phyloP scores from a whole-genome alignment of 37 sponge, comb jelly and placozoan species.

The Spongia lamella region DNA sequence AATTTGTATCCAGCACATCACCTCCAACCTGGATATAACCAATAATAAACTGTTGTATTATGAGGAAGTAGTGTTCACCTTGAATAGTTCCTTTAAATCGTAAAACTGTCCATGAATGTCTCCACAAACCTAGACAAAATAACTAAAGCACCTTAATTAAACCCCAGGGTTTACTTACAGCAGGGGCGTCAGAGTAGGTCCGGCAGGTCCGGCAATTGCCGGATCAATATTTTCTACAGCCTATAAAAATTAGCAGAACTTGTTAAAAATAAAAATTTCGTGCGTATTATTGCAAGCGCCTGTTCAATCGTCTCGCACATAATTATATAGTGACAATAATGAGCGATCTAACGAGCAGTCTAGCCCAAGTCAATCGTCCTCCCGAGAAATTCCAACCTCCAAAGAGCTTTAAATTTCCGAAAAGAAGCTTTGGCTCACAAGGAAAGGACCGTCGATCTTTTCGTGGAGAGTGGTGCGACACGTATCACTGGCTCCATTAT shows the following conservation, averaged over 20 bases:
- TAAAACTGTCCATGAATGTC: slow-evolving; percentile 97
- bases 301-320: no score
- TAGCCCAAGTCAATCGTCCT: not conserved
- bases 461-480: not conserved
- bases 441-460: not conserved
- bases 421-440: not conserved
- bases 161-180: slow-evolving; percentile 89
- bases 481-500: not conserved
- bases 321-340: no score
- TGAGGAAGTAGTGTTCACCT: slow-evolving; percentile 42
- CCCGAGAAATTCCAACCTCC: not conserved
- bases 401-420: not conserved
- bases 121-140: slow-evolving; percentile 84
- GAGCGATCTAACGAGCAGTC: no score
- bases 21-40: slow-evolving; percentile 84
- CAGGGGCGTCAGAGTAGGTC: slow-evolving; percentile 22
- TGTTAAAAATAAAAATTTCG: not conserved
- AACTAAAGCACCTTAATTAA: not conserved
- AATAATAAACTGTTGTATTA: not conserved
- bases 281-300: not conserved
- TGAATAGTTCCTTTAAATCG: slow-evolving; percentile 94
- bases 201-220: slow-evolving; percentile 6
- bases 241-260: not conserved
- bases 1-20: slow-evolving; percentile 98
- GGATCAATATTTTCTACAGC: slow-evolving; percentile 2